These are phyloP conservation scores for Plumapathes pennacea DNA, from an alignment of 92 coral and sea anemone species.

Conservation along the genomic window DNA sequence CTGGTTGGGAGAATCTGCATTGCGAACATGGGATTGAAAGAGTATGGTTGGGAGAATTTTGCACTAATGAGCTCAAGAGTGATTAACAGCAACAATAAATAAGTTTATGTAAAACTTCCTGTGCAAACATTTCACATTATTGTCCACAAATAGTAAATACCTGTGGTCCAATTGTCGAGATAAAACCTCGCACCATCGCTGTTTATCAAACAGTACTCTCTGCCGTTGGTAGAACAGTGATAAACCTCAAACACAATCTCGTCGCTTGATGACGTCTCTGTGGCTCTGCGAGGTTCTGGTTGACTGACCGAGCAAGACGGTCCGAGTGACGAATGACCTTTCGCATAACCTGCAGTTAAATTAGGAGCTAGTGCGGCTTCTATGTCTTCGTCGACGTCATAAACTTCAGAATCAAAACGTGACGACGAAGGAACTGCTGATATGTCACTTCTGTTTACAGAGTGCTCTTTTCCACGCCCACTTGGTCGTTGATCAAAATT, in stretches of 20 bases:
- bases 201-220: constrained; percentile 65
- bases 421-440: no score
- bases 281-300: not conserved
- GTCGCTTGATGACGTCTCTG: constrained; percentile 12
- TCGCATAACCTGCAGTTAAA: constrained; percentile 3
- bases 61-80: no score
- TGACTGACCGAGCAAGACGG: constrained; percentile 2
- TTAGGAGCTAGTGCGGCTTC: constrained; percentile 44
- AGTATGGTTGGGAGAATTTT: no score
- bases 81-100: no score
- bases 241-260: constrained; percentile 73
- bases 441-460: no score
- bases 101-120: no score
- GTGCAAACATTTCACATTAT: not conserved
- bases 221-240: constrained; percentile 41
- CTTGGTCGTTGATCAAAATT: no score
- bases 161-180: constrained; percentile 73
- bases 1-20: no score
- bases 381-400: constrained; percentile 23
- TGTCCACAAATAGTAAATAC: constrained; percentile 12
- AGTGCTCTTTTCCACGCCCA: no score
- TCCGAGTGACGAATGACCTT: constrained; percentile 3
- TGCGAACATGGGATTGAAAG: no score
- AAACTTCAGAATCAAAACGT: no score
- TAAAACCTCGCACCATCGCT: constrained; percentile 66